Base-by-base conservation (phyloP, 1,140 invertebrate genomes). In the Monomorium pharaonis region DNA sequence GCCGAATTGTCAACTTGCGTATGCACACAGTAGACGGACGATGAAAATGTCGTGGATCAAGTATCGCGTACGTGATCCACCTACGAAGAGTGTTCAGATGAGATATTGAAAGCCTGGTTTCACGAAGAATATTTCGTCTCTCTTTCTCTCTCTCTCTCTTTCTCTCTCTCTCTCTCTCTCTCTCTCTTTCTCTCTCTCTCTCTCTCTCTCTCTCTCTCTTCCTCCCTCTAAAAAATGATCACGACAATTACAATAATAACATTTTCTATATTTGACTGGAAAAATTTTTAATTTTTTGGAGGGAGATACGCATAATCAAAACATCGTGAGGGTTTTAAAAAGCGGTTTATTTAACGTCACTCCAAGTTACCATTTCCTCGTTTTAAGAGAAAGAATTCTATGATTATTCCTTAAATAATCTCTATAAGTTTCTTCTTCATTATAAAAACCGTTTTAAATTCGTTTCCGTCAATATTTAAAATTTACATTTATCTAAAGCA, bases 1-100 rank as follows among this genome's bases (percentile, higher is more conserved):
- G 47, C 77, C 33, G 5, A 51, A 70, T 54, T 42, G 63, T 70
- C 77, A 80, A 70, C 70, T 80, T 69, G 21, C 77, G 12, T 67
- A 54, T 24, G 2, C 51, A 80, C 62, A 30, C 33, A 30, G 47
- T 30, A 69, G 77, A 30, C 77, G 54, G 33, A 70, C 16, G 63
- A 70, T 42, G 47, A 42, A 69, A 70, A 80, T 69, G 33, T 54
- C 30, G 3, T 18, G 33, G 77, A 70, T 80, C 47, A 49, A 33
- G 33, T 70, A 54, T 80, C 63, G 21, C 33, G 21, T 47, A 54
- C 77, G 77, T 80, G 77, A 70, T 80, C 63, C 33, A 49, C 16
- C 9, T 80, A 42, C 12, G 3, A 54, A 69, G 1, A 69, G 3
- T 5, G 21, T 3, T 12, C 18, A 24, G 3, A 70, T 6, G 16